Conservation (phyloP, 2,797 vertebrate genomes). For the Serranus cabrilla region DNA sequence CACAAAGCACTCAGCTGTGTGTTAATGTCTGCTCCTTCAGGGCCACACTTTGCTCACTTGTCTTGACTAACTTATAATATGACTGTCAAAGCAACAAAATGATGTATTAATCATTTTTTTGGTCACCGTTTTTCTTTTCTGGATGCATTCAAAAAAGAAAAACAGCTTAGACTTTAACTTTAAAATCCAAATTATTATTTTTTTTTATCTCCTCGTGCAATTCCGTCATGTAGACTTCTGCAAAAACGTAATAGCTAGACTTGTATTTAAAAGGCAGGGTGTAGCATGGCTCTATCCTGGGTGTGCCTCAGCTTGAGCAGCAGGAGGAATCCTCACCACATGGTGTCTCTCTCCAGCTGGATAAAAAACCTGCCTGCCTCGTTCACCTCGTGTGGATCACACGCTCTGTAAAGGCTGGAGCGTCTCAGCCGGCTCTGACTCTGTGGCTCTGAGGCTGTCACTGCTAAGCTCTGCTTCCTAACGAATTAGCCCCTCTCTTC, state of each 20-base stretch:
- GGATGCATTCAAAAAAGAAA: background rate
- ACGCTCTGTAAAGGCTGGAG: constrained; percentile 56
- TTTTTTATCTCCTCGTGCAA: background rate
- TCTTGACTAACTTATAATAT: constrained; percentile 61
- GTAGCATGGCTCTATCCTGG: constrained; percentile 36
- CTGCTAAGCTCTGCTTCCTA: constrained; percentile 62
- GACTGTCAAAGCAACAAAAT: constrained; percentile 38
- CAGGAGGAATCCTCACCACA: constrained; percentile 86
- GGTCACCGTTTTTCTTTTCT: background rate
- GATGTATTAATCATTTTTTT: constrained; percentile 54
- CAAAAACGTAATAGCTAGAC: background rate
- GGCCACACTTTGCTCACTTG: constrained; percentile 53
- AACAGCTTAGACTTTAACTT: background rate
- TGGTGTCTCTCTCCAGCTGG: constrained; percentile 90
- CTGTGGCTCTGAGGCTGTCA: constrained; percentile 58
- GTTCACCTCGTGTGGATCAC: constrained; percentile 67
- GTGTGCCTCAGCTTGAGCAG: constrained; percentile 66
- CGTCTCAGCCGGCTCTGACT: constrained; percentile 62
- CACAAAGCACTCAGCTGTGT: constrained; percentile 73
- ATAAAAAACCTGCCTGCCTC: constrained; percentile 77
- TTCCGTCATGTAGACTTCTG: background rate
- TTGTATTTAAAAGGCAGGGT: constrained; percentile 22
- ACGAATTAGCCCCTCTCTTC: constrained; percentile 67
- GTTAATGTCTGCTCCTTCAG: constrained; percentile 73
- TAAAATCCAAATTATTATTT: background rate